Percentiles rank a stretch among this genome's conserved stretches.
phyloP scores from a whole-genome alignment of 2,797 vertebrate genomes.

The Girardinus metallicus region DNA sequence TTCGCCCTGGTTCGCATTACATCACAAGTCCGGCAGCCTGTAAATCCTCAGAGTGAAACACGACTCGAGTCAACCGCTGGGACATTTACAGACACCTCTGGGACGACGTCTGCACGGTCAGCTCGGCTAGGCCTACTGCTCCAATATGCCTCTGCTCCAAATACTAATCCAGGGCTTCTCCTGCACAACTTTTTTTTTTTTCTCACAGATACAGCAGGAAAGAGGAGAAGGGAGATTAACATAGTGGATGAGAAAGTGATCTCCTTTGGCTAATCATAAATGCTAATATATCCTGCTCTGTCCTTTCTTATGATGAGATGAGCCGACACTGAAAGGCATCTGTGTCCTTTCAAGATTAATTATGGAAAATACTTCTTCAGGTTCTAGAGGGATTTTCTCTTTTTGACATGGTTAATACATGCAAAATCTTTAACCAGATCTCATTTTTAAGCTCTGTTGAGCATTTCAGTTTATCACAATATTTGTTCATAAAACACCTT shows the following conservation, averaged over 20 bases:
- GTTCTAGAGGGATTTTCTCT: neutral
- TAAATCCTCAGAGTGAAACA: conserved; percentile 71
- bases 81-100: conserved; percentile 63
- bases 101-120: conserved; percentile 52
- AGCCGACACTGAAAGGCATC: conserved; percentile 62
- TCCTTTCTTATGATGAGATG: conserved; percentile 64
- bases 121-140: conserved; percentile 34
- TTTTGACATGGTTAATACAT: neutral
- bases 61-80: conserved; percentile 56
- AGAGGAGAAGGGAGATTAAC: conserved; percentile 67
- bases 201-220: conserved; percentile 50
- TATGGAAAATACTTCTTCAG: conserved; percentile 50
- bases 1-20: conserved; percentile 68
- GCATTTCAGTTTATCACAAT: neutral
- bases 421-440: neutral
- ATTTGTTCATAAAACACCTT: neutral
- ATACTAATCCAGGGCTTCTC: conserved; percentile 36
- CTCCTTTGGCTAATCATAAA: conserved; percentile 76
- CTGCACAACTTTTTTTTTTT: conserved; percentile 34
- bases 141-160: conserved; percentile 25
- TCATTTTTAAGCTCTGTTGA: conserved; percentile 20
- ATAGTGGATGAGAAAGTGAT: conserved; percentile 69
- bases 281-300: conserved; percentile 76
- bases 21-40: conserved; percentile 69
- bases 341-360: conserved; percentile 61